A percentile compares a stretch with the other conserved stretches of the same genome.
phyloP scores from a whole-genome alignment of 2,888 invertebrate genomes.

The Leptinotarsa juncta region DNA sequence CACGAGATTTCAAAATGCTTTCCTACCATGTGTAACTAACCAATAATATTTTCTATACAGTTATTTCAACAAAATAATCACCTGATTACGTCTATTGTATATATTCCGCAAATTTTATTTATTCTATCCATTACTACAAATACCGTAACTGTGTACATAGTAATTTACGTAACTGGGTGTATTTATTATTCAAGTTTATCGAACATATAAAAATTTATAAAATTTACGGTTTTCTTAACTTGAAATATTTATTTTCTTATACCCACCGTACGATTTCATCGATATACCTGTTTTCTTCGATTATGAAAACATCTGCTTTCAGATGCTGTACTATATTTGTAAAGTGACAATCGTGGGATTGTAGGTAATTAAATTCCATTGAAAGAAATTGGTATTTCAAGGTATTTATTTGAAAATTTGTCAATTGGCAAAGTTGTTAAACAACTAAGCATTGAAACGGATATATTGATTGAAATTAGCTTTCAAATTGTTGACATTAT shows the following conservation, averaged over 20 bases:
- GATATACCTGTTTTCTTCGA: neutral
- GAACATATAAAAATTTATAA: neutral
- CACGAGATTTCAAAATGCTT: neutral
- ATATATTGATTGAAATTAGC: too few species aligned
- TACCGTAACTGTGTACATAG: slow-evolving; percentile 6
- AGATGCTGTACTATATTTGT: neutral
- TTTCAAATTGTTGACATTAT: neutral
- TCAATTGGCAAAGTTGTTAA: neutral
- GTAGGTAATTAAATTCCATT: neutral
- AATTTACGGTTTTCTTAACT: neutral
- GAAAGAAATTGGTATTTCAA: slow-evolving; percentile 1
- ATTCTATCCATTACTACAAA: slow-evolving; percentile 11
- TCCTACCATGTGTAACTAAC: neutral
- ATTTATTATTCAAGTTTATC: neutral
- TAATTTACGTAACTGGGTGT: neutral
- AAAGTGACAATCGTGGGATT: neutral
- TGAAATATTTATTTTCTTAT: neutral
- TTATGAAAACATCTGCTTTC: neutral
- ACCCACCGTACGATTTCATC: neutral
- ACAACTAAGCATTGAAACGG: too few species aligned
- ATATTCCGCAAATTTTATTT: slow-evolving; percentile 9
- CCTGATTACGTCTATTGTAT: slow-evolving; percentile 3
- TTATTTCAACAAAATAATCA: slow-evolving; percentile 6
- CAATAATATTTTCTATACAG: neutral
- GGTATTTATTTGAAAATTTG: neutral